Conservation (phyloP, 2,888 invertebrate genomes). For the Drosophila formosana region DNA sequence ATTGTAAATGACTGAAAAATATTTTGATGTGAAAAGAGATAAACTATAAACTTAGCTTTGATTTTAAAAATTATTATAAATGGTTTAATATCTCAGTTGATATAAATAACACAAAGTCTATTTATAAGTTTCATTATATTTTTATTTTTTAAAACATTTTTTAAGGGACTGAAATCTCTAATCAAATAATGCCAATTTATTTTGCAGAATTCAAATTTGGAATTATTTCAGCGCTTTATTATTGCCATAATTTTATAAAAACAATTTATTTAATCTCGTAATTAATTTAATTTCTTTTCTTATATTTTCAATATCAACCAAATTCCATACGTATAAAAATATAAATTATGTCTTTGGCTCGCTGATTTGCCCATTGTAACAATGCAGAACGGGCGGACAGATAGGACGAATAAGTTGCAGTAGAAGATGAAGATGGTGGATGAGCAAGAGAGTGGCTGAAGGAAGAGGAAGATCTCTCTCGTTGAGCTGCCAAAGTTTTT, state of each 20-base stretch:
- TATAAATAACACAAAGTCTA: no score
- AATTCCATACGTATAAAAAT: neutral
- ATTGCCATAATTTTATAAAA: no score
- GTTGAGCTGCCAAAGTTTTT: conserved; percentile 81
- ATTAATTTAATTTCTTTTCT: no score
- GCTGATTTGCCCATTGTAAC: conserved; percentile 11
- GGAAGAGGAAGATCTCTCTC: conserved; percentile 68
- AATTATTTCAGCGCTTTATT: no score
- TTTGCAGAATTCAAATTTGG: no score
- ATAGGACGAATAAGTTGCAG: conserved; percentile 15
- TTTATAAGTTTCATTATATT: no score
- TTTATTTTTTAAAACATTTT: no score
- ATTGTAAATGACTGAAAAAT: neutral
- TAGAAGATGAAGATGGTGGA: conserved; percentile 19
- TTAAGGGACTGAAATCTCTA: no score
- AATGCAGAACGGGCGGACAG: neutral
- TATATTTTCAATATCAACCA: neutral
- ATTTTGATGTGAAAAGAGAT: neutral
- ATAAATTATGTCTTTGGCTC: neutral
- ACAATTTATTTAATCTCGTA: no score
- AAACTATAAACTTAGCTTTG: neutral
- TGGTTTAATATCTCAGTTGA: no score
- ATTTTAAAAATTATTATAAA: no score
- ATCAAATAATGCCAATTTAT: no score
- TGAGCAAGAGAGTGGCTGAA: neutral